Base-by-base conservation (phyloP, 2,113 vertebrate genomes). In the Agapornis roseicollis region DNA sequence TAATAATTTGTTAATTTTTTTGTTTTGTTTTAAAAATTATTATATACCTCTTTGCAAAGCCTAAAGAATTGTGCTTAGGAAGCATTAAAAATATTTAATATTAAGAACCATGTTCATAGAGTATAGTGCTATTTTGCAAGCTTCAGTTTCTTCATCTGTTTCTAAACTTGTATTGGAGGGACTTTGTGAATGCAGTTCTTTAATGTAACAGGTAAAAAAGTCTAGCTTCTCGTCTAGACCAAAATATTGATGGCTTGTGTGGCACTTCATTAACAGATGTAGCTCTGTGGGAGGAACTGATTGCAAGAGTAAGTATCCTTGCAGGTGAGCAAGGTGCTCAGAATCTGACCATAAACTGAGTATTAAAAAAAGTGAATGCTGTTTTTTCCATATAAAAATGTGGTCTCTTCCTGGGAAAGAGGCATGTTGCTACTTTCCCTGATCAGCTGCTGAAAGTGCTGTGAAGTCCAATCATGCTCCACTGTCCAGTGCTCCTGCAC, bases 21-120 rank as follows among this genome's bases (percentile, higher is more conserved):
- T 29, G 7, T 60, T 17, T 23, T 17, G 4, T 33, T 46, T 39
- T 56, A 5, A 6, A 64, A 77, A 46, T 44, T 47, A 27, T 50
- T 77, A 25, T 52, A 4, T 37, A 44, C 44, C 33, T 66, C 37
- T 55, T 66, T 88, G 71, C 71, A 90, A 96, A 95, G 29, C 85
- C 72, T 22, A 46, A 74, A 83, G 50, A 91, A 82, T 93, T 91
- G 69, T 65, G 60, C 84, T 93, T 92, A 92, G 94, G 84, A 87
- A 78, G 66, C 70, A 76, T 69, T 90, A 74, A 55, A 46, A 70
- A 15, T 47, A 37, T 17, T 88, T 64, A 14, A 84, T 64, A 46
- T 46, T 70, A 85, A 79, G 46, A 90, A 29, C 35, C 4, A 1
- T 13, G 64, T 58, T 92, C 17, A 3, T 83, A 66, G 87, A 41